These are phyloP conservation scores for Ancistrus triradiatus DNA, from an alignment of 2,113 vertebrate genomes.

Conservation along the genomic window DNA sequence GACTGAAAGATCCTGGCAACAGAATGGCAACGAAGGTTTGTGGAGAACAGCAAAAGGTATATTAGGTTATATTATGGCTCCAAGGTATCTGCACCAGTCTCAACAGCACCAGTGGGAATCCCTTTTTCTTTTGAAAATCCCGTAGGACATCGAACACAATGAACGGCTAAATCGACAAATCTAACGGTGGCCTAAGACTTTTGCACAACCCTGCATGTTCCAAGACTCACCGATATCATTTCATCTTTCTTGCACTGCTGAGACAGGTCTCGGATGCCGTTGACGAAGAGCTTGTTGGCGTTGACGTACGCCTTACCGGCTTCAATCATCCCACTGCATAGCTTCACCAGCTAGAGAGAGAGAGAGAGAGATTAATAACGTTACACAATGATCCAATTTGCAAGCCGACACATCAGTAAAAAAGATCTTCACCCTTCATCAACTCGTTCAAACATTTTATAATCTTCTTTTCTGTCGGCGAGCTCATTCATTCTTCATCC, in stretches of 20 bases:
- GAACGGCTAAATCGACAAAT: too few relatives aligned
- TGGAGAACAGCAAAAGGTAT: too few relatives aligned
- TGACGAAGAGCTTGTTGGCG: conserved; percentile 93
- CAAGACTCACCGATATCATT: conserved; percentile 84
- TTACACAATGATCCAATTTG: too few relatives aligned
- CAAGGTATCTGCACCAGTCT: too few relatives aligned
- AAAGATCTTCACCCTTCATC: not conserved
- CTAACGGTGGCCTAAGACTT: too few relatives aligned
- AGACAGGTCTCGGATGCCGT: conserved; percentile 86
- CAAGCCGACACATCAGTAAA: not conserved
- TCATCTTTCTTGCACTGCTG: conserved; percentile 93
- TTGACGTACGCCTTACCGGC: conserved; percentile 87
- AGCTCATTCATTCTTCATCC: not conserved
- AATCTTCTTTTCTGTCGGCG: not conserved
- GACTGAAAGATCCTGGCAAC: too few relatives aligned
- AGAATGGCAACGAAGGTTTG: too few relatives aligned
- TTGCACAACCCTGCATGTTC: not conserved
- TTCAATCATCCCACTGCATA: conserved; percentile 94
- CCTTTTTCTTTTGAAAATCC: too few relatives aligned
- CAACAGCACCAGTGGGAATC: too few relatives aligned
- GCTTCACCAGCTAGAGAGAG: conserved; percentile 82
- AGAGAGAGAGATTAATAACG: conserved; percentile 16
- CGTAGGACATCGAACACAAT: too few relatives aligned
- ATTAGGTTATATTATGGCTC: too few relatives aligned
- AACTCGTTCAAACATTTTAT: not conserved